phyloP scores from a whole-genome alignment of 1,140 invertebrate species.

The Neuroterus valhalla region DNA sequence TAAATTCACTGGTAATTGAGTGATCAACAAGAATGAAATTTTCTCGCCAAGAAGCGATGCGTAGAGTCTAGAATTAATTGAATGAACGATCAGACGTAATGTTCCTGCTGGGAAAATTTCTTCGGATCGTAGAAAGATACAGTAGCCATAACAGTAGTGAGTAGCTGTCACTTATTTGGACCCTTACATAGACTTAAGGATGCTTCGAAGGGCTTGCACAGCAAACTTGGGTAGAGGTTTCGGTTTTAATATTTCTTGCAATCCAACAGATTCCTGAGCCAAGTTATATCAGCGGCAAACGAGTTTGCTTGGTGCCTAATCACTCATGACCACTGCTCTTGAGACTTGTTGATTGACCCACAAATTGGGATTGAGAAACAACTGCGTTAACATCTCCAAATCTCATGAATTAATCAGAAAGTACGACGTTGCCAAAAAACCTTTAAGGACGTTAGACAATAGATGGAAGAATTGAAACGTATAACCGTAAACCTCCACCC shows the following conservation, averaged over 20 bases:
- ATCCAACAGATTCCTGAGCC: slow-evolving; percentile 23
- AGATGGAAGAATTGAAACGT: too few relatives aligned
- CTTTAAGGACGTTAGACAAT: too few relatives aligned
- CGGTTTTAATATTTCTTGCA: slow-evolving; percentile 37
- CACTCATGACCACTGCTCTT: background rate
- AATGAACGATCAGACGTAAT: background rate
- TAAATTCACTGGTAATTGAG: slow-evolving; percentile 44
- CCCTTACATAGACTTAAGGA: slow-evolving; percentile 28
- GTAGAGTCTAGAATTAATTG: slow-evolving; percentile 11
- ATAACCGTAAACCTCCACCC: too few relatives aligned
- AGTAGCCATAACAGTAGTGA: background rate
- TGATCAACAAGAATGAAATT: slow-evolving; percentile 36
- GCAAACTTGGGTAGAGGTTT: slow-evolving; percentile 24
- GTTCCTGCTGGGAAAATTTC: background rate
- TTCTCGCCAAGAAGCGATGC: background rate
- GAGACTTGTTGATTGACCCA: slow-evolving; percentile 30
- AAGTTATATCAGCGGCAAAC: slow-evolving; percentile 10
- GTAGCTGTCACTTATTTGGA: slow-evolving; percentile 33
- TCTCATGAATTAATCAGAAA: too few relatives aligned
- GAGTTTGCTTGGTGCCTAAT: slow-evolving; percentile 10
- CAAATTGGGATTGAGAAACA: too few relatives aligned
- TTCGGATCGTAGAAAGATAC: background rate
- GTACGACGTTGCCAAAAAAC: too few relatives aligned
- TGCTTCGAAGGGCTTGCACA: slow-evolving; percentile 1
- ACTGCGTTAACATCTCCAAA: too few relatives aligned